Base-by-base conservation (phyloP, 2,797 vertebrate genomes). In the Neosilurus hyrtlii region DNA sequence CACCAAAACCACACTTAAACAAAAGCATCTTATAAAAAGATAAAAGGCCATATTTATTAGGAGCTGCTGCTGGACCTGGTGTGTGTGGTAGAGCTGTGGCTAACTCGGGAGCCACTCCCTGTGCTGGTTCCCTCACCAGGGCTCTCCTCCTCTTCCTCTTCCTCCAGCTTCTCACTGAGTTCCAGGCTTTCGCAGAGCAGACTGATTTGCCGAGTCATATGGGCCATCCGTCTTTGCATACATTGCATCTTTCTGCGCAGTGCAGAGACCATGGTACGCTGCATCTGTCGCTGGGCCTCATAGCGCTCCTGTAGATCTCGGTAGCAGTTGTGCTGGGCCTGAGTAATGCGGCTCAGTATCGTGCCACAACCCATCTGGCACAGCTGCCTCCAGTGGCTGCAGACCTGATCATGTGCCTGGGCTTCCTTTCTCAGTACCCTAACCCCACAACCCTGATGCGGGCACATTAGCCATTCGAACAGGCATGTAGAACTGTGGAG, bases 291-390 rank as follows among this genome's bases (percentile, higher is more conserved):
- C 84, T 89, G 87, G 24, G 83, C 79, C 51, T 86, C 82, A 83
- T 91, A 92, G 73, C 86, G 86, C 1, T 90, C 86, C 1, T 83
- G 90, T n/a, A 93, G 87, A 30, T 93, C 89, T 4, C 54, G 82
- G 86, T 92, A 93, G 88, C 93, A 94, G 88, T 93, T 93, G 88
- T 93, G 93, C 30, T n/a, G 61, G 0, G 70, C 85, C 0, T 82
- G 85, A 15, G 90, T 90, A 0, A 61, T 63, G 0, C 87, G 89
- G 24, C 83, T 82, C 24, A 94, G 91, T 26, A 86, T 78, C 1
- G 90, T 87, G 10, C 93, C 92, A 0, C 92, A 93, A 81, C 93
- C 93, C 88, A 93, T 89, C 3, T 87, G 85, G 68, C 93, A 94
- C 22, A 81, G 86, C 74, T 86, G 86, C 37, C 68, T 83, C 79